Base-by-base conservation (phyloP, 2,797 vertebrate genomes). In the Falco peregrinus region DNA sequence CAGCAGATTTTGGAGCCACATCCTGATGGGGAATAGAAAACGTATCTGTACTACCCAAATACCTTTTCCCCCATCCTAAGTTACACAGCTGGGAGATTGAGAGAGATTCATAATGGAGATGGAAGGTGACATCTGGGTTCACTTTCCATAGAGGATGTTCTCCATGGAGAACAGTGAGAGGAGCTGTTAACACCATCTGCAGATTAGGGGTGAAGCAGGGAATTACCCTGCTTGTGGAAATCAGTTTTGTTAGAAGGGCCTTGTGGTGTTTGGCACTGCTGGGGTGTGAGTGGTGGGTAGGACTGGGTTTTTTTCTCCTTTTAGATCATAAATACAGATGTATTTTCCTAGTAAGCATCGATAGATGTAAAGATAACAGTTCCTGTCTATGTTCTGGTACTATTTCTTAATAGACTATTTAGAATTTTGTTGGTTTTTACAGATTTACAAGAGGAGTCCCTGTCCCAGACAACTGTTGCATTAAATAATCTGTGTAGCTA, bases 141-240 rank as follows among this genome's bases (percentile, higher is more conserved):
- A 29, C 35, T 87, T 91, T 74, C 63, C 0, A 0, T 50, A 16
- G 71, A 79, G 87, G 82, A 77, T 93, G 85, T 53, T 94, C 85
- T 93, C 85, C 0, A 0, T 45, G 63, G 89, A 81, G 91, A 89
- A 3, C 76, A 88, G 73, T 24, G 67, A 28, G 84, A 82, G 64
- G 47, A 89, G 70, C 93, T 92, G 93, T 79, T 89, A 53, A 79
- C 84, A 45, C n/a, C 77, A 75, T 74, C 87, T 93, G 87, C 31
- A 28, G 59, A 18, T 82, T 16, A 48, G 78, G 82, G 90, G 57
- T 82, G 82, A 78, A 84, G 78, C 81, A 51, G 81, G 75, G 78
- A 73, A 56, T 89, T 64, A 59, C 56, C 60, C 60, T 59, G 53
- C 59, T 51, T 53, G 4, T 78, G 90, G 71, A 35, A 77, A 13